Evolutionary conservation across 2,797 vertebrate genomes (phyloP).

Genomic region (Selene dorsalis): DNA sequence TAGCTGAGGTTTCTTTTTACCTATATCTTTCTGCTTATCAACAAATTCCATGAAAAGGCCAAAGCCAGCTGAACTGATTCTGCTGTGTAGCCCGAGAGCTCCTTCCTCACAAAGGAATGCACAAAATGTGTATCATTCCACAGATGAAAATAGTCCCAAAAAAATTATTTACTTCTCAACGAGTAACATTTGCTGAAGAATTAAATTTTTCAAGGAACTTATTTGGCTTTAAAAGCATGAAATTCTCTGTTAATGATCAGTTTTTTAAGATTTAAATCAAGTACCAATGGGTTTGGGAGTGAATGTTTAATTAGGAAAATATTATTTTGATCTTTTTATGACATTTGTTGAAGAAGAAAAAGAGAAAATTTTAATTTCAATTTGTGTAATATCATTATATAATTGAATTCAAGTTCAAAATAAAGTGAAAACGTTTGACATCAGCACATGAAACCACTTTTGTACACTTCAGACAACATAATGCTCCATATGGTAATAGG

Average conservation of each 20-base stretch:
- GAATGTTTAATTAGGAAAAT: background rate
- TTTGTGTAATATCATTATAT: background rate
- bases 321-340: background rate
- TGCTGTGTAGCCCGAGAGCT: background rate
- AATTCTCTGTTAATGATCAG: background rate
- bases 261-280: background rate
- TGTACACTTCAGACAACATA: slow-evolving; percentile 73
- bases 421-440: slow-evolving; percentile 65
- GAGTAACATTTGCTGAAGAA: background rate
- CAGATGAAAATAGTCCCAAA: background rate
- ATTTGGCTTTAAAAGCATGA: background rate
- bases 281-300: background rate
- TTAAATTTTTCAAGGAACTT: background rate
- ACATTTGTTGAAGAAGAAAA: background rate
- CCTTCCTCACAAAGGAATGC: background rate
- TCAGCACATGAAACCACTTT: slow-evolving; percentile 79
- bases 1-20: background rate
- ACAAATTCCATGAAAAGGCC: background rate
- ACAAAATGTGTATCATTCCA: background rate
- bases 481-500: slow-evolving; percentile 78
- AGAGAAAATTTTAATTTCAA: background rate
- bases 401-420: slow-evolving; percentile 5
- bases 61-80: background rate
- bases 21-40: background rate
- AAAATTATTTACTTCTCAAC: background rate